Evolutionary conservation across 1,140 invertebrate genomes (phyloP).

Genomic region (Coenobita brevimanus): DNA sequence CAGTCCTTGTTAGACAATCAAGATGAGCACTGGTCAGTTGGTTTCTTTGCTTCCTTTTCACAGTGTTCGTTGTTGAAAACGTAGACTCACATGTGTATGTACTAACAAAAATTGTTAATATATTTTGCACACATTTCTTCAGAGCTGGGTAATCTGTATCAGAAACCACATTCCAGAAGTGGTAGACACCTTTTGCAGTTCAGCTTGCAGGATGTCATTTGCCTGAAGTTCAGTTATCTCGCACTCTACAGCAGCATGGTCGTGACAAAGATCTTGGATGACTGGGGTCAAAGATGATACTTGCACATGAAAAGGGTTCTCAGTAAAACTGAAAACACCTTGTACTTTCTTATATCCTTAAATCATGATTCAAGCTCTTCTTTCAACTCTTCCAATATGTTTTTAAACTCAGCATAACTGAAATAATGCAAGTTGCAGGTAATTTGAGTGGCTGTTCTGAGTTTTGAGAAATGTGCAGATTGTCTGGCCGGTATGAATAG

Average conservation of each 20-base stretch:
- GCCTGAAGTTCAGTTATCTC: conserved; percentile 27
- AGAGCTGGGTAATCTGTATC: no score
- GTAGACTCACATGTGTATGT: no score
- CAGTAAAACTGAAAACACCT: conserved; percentile 16
- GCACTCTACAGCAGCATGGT: conserved; percentile 31
- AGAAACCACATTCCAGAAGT: conserved; percentile 14
- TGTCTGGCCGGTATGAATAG: conserved; percentile 29
- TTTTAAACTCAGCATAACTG: background rate
- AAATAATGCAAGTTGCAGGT: background rate
- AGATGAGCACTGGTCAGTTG: no score
- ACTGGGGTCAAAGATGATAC: no score
- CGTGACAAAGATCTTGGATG: conserved; percentile 10
- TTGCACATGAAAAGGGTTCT: no score
- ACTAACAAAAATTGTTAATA: no score
- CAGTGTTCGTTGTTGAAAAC: no score
- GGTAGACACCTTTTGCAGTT: conserved; percentile 5
- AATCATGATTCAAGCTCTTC: conserved; percentile 29
- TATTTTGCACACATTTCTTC: no score
- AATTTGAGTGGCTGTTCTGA: conserved; percentile 23
- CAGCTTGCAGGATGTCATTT: conserved; percentile 21
- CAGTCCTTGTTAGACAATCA: no score
- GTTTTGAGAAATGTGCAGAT: background rate
- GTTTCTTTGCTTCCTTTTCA: no score
- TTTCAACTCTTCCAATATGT: conserved; percentile 12
- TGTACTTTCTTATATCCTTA: conserved; percentile 2